Base-by-base conservation (phyloP, 2,797 vertebrate genomes). In the Oreochromis mossambicus region DNA sequence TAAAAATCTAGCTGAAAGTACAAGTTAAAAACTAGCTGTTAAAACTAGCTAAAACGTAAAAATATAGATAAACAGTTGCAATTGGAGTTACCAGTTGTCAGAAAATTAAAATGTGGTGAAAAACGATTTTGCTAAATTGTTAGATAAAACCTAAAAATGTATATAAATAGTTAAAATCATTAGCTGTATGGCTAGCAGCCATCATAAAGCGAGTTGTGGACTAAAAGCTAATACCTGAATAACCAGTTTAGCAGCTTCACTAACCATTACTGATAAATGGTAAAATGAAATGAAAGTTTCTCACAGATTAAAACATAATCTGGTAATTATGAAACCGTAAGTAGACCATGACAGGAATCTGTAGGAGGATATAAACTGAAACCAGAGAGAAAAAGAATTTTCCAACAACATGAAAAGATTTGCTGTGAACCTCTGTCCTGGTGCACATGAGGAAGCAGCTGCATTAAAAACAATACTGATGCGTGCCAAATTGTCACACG, bases 331-430 rank as follows among this genome's bases (percentile, higher is more conserved):
- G 83, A 82, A 70, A 87, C 70, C 11, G 79, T 51, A 89, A 90
- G 76, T 26, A 41, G 54, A 90, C 84, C 58, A 32, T 43, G 79
- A 24, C 86, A 83, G 87, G 91, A 94, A 89, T 91, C 51, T 85
- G 83, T 68, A 89, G 82, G 85, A 87, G 84, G 79, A 29, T 1
- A 4, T 79, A 75, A 51, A n/a, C 80, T 81, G 82, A 83, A 86
- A 91, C 48, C 75, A 19, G 77, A 92, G 81, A 55, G 50, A 82
- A 79, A 85, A 34, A 79, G 26, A 79, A 68, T 85, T 83, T 50
- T 83, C 52, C 54, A 54, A 78, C 80, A 66, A 43, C 52, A 13
- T 66, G 66, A 55, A 82, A 61, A 85, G 79, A 36, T 79, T 66
- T 19, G 13, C 54, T 10, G 43, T 26, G 8, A 82, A 41, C 88